Base-by-base conservation (phyloP, 2,797 vertebrate genomes). In the Scomberomorus guttatus region DNA sequence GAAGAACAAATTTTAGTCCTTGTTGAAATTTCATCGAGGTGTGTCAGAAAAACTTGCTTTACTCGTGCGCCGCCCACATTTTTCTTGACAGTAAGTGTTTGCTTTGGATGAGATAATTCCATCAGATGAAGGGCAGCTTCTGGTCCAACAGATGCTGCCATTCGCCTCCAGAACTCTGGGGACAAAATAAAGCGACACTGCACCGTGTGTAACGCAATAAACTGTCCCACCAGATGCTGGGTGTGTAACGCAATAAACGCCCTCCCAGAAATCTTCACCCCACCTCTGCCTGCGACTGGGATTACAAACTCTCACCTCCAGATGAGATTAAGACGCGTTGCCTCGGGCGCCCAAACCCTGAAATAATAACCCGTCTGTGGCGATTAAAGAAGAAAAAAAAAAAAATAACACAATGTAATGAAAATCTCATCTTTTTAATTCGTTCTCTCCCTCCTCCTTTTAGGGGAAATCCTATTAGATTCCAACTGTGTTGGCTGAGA, bases 261-360 rank as follows among this genome's bases (percentile, higher is more conserved):
- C 82, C 78, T 58, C 72, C 25, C 10, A 74, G 67, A 80, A 66
- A 59, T 74, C 80, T 44, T 60, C 57, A 4, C 61, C 81, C 80
- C 3, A 20, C 72, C 77, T 77, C 73, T 6, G 64, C 80, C 69
- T 61, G 68, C 22, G 25, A 74, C 83, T 85, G 90, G 82, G 87
- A 92, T 91, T 92, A 92, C 86, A 87, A 63, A 84, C 79, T 88
- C 86, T 88, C 88, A 86, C 88, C 89, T 87, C 82, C 70, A 91
- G 90, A 93, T 93, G 80, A 89, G 86, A 92, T 94, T 91, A 93
- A 79, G 80, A 83, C 34, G 14, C n/a, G 27, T 75, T 5, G 81
- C 87, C 84, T 79, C 66, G 3, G 81, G 86, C 84, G 14, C 48
- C 76, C 62, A 34, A 50, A 72, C 80, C 79, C 64, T 62, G 73